Evolutionary conservation across 2,113 vertebrate genomes (phyloP), one percentile per base, ranked within the genome.

Genomic region (Apeltes quadracus): DNA sequence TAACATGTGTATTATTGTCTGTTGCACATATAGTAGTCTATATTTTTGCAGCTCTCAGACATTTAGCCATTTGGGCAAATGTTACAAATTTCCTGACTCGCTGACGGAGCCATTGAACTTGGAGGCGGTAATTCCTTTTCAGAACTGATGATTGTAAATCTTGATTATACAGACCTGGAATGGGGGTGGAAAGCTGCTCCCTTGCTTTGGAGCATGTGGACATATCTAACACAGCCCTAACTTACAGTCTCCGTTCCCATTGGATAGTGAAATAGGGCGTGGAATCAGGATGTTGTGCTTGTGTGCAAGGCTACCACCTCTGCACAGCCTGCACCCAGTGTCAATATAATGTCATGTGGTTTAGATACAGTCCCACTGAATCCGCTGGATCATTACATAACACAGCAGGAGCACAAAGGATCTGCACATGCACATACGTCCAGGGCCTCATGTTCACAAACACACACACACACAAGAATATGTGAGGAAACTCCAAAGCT

Each of bases 301-400:
- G n/a, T 44, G n/a, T 38, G 1, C 15, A 16, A 20, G 22, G 57
- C 41, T 51, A 22, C 18, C 36, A 25, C 39, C 32, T 50, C 27
- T 72, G 76, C 29, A 83, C 84, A 82, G 23, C 10, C 25, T 75
- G 83, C 72, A 12, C 83, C 78, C 9, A 9, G 7, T 34, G 69
- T 84, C 64, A 69, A 56, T 61, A 61, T 44, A 74, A 55, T 66
- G 76, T 84, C 85, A 87, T 77, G 72, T 10, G 81, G 72, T 84
- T 88, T 57, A 79, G 41, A 77, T 84, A 68, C 15, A 65, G 71
- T 59, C 50, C 41, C 56, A 76, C 55, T 81, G 53, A 61, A 61
- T 69, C 73, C 62, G 66, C 20, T 66, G 54, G 39, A 55, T 59
- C 71, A 44, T 91, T 91, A 74, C 68, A 79, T 87, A 89, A 88